phyloP scores from a whole-genome alignment of 2,113 vertebrate genomes.

The Canis aureus region DNA sequence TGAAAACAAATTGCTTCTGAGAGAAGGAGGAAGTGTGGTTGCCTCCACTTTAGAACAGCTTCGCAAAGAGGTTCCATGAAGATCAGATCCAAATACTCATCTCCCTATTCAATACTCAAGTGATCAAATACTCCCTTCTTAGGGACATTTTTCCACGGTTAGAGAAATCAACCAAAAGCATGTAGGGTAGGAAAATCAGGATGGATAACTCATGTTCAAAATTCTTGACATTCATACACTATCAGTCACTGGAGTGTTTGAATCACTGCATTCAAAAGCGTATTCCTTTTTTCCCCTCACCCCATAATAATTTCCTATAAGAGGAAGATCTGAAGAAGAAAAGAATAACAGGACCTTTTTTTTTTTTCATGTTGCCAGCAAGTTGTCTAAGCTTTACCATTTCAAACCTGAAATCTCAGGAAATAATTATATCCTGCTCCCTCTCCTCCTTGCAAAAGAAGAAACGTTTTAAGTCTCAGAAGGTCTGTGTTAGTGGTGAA shows the following conservation, averaged over 20 bases:
- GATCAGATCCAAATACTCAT: neutral
- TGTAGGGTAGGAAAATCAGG: slow-evolving; percentile 48
- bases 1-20: slow-evolving; percentile 38
- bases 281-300: slow-evolving; percentile 7
- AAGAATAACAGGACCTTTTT: neutral
- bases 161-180: slow-evolving; percentile 33
- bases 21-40: neutral
- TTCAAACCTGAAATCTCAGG: slow-evolving; percentile 24
- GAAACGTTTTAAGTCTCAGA: neutral
- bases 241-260: slow-evolving; percentile 15
- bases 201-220: slow-evolving; percentile 52
- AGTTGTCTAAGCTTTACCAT: neutral
- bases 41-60: neutral
- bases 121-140: slow-evolving; percentile 27
- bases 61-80: neutral
- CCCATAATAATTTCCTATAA: neutral
- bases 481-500: slow-evolving; percentile 17
- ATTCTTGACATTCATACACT: slow-evolving; percentile 51
- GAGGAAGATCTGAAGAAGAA: slow-evolving; percentile 16
- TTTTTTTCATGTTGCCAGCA: slow-evolving; percentile 32
- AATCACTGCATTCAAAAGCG: slow-evolving; percentile 57
- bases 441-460: neutral
- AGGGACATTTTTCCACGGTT: neutral
- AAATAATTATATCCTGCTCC: neutral
- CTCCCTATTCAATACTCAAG: slow-evolving; percentile 9